Percentiles rank a stretch among this genome's conserved stretches.
phyloP scores from a whole-genome alignment of 2,888 invertebrate genomes.

The Cheilosia impressa region DNA sequence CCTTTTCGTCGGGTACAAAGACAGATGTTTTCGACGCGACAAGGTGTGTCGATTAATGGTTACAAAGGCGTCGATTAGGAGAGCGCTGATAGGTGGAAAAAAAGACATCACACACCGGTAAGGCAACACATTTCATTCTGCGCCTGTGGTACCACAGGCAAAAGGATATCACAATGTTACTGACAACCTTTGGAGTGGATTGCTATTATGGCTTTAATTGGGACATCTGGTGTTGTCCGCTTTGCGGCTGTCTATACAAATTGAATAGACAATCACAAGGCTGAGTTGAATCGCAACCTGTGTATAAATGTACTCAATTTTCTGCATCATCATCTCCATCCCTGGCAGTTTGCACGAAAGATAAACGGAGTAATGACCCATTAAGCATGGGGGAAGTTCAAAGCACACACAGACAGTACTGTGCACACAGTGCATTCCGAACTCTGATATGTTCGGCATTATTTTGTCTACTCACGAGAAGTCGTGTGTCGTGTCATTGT shows the following conservation, averaged over 20 bases:
- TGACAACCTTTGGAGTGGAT: conserved; percentile 10
- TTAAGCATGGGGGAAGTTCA: conserved; percentile 37
- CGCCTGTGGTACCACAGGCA: background rate
- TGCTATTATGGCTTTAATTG: conserved; percentile 13
- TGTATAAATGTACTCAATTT: conserved; percentile 40
- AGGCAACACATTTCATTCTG: conserved; percentile 28
- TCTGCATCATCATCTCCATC: conserved; percentile 59
- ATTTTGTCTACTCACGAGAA: conserved; percentile 56
- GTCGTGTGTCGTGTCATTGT: conserved; percentile 55
- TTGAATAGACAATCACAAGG: conserved; percentile 3
- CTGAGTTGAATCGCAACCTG: background rate
- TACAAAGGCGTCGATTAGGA: conserved; percentile 36
- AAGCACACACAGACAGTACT: background rate
- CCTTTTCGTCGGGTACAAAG: background rate
- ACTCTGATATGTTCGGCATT: conserved; percentile 35
- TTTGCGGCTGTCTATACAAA: background rate
- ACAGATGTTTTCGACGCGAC: conserved; percentile 37
- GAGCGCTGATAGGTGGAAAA: conserved; percentile 30
- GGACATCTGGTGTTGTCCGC: conserved; percentile 39
- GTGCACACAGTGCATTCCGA: conserved; percentile 2
- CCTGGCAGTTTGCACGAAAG: conserved; percentile 7
- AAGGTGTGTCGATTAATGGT: conserved; percentile 59
- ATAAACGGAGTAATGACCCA: conserved; percentile 56
- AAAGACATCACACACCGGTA: conserved; percentile 33
- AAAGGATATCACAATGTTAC: conserved; percentile 19